Base-by-base conservation (phyloP, 2,113 vertebrate genomes). In the Dipodomys ordii region DNA sequence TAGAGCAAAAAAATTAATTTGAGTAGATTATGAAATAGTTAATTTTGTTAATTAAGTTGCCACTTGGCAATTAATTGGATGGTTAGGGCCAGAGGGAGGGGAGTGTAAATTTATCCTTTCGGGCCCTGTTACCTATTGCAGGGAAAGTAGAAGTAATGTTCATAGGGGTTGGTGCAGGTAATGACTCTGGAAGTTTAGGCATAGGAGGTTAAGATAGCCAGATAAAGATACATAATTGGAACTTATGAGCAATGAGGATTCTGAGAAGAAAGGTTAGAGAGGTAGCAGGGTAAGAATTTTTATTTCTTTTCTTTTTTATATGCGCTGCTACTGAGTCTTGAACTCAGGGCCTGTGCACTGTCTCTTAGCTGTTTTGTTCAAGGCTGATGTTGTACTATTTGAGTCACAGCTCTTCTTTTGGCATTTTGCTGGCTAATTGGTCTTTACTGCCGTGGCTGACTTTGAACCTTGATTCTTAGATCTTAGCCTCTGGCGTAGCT, bases 41-140 rank as follows among this genome's bases (percentile, higher is more conserved):
- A 32, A 79, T 46, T 57, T 83, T 78, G 30, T 19, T 83, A 72
- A 25, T 39, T 80, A 80, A 65, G 65, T 91, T 86, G 65, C 30
- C 35, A 82, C 35, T 93, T 89, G 25, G 30, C 82, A 57, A 30
- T 27, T 44, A 73, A 72, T 60, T 86, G 80, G 68, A 39, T 76
- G 15, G 46, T 71, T 69, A n/a, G 44, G 49, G 35, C 22, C 53
- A 12, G 49, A 65, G 49, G 32, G 13, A 87, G 7, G 9, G 27
- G 39, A 80, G 12, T 88, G 22, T 78, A 53, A 53, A 46, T 71
- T 83, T 89, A 32, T 93, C 5, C n/a, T 65, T 93, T 79, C 94
- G 81, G 53, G 68, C 76, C 16, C 30, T 77, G 2, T 89, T 91
- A 67, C 53, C 39, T 72, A 91, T 84, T 73, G 25, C 9, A 67